A percentile compares a stretch with the other conserved stretches of the same genome.
These are phyloP conservation scores for Ifrita kowaldi DNA, from an alignment of 2,113 vertebrate species.

Conservation along the genomic window DNA sequence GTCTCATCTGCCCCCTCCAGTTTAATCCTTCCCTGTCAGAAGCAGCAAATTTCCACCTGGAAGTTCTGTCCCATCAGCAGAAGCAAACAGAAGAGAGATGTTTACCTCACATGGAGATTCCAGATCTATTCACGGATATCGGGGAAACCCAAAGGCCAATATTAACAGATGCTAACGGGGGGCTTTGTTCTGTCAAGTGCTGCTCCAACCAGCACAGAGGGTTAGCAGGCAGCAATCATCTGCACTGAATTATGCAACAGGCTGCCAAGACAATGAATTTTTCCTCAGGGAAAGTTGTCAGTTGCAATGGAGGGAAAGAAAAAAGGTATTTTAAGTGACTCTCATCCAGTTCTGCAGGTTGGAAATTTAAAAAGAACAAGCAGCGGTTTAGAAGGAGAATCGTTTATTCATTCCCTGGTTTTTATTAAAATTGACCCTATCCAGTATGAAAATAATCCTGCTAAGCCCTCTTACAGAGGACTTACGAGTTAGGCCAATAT, in stretches of 20 bases:
- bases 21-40: not conserved
- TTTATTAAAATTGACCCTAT: conserved; percentile 44
- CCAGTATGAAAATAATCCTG: conserved; percentile 15
- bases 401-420: not conserved
- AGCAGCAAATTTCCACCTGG: not conserved
- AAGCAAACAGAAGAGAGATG: not conserved
- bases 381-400: not conserved
- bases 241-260: not conserved
- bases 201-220: not conserved
- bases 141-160: not conserved
- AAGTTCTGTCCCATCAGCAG: not conserved
- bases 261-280: not conserved
- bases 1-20: not conserved
- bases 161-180: not conserved
- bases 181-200: not conserved
- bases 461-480: conserved; percentile 23
- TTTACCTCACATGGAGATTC: not conserved
- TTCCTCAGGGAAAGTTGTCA: not conserved
- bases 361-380: not conserved
- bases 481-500: conserved; percentile 30
- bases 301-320: not conserved
- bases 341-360: not conserved
- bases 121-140: not conserved
- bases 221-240: not conserved
- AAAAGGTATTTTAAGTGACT: not conserved